Evolutionary conservation across 2,113 vertebrate genomes (phyloP).

Genomic region (Abramis brama): DNA sequence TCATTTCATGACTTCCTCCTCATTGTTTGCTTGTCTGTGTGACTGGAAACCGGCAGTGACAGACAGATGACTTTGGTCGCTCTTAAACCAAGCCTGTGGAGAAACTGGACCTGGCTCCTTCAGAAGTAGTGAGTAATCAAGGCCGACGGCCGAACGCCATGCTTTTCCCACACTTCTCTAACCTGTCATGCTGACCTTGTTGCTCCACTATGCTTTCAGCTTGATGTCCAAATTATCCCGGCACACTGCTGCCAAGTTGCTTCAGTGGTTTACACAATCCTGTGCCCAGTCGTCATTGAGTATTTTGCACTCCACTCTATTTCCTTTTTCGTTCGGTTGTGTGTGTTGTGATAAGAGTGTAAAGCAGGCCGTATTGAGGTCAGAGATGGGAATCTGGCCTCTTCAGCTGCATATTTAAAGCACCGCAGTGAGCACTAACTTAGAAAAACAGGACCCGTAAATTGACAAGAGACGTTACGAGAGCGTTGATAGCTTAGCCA

Average conservation of each 20-base stretch:
- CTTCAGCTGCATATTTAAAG: constrained; percentile 37
- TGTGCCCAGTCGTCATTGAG: neutral
- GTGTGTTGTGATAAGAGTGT: neutral
- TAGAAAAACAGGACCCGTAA: constrained; percentile 17
- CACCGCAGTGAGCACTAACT: constrained; percentile 38
- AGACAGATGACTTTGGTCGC: constrained; percentile 38
- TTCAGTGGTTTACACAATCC: constrained; percentile 21
- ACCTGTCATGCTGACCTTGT: constrained; percentile 50
- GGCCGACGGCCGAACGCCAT: neutral
- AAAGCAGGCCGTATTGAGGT: neutral
- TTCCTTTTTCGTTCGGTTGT: neutral
- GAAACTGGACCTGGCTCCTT: constrained; percentile 23
- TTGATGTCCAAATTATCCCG: constrained; percentile 34
- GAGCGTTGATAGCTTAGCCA: constrained; percentile 35
- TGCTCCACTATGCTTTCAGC: constrained; percentile 23
- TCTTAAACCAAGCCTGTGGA: neutral
- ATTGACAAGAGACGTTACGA: constrained; percentile 28
- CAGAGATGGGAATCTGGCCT: neutral
- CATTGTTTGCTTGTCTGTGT: constrained; percentile 49
- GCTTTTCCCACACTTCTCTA: constrained; percentile 44
- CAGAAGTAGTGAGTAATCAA: constrained; percentile 40
- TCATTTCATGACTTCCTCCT: constrained; percentile 46
- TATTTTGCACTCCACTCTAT: neutral
- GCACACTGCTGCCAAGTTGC: constrained; percentile 37
- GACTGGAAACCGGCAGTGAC: constrained; percentile 51